Evolutionary conservation across 2,797 vertebrate species (phyloP).

Genomic region (Pempheris klunzingeri): DNA sequence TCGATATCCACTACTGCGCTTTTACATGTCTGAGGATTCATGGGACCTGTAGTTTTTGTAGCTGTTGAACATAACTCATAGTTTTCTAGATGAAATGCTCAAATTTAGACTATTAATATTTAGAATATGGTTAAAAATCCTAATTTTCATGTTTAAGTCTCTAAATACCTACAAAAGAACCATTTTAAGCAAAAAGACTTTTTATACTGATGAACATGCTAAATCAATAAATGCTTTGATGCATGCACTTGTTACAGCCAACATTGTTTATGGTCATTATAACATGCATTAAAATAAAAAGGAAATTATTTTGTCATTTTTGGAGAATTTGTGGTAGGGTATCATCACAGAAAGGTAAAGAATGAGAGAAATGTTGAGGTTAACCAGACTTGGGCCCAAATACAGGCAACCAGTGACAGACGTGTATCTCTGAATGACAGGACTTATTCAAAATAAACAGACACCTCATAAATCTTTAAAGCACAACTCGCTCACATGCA

Average conservation of each 20-base stretch:
- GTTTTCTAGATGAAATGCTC: neutral
- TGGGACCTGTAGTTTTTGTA: neutral
- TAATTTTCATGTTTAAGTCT: neutral
- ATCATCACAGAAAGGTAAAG: neutral
- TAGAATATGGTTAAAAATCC: neutral
- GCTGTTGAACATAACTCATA: neutral
- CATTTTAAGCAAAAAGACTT: neutral
- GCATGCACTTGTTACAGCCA: neutral
- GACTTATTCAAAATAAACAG: constrained; percentile 71
- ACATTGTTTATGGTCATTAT: neutral
- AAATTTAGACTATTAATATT: neutral
- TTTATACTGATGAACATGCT: neutral
- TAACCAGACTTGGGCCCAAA: neutral
- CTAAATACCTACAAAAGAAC: neutral
- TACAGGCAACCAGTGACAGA: constrained; percentile 22
- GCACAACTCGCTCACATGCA: constrained; percentile 34
- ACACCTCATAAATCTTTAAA: constrained; percentile 72
- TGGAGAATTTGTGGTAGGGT: neutral
- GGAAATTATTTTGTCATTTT: neutral
- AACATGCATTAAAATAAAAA: neutral
- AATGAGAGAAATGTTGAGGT: constrained; percentile 6
- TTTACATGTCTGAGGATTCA: neutral
- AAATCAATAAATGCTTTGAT: neutral
- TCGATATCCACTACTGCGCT: too few species aligned
- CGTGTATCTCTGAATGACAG: constrained; percentile 56